These are phyloP conservation scores for Porites divaricata DNA, from an alignment of 92 coral and sea anemone genomes.

Conservation along the genomic window DNA sequence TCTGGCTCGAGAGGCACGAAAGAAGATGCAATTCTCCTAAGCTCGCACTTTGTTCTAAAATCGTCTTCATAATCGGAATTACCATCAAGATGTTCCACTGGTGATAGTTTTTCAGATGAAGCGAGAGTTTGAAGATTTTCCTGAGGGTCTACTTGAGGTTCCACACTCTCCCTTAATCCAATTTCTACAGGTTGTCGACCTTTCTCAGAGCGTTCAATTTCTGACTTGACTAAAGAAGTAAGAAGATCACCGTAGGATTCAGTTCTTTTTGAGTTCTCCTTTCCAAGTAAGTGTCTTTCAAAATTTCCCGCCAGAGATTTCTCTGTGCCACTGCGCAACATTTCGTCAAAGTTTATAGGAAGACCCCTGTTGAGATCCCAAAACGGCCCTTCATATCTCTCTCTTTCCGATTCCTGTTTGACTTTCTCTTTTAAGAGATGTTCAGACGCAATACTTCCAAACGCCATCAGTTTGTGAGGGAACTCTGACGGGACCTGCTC, in stretches of 20 bases:
- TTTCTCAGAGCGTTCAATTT: slow-evolving; percentile 16
- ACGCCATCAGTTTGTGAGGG: slow-evolving; percentile 11
- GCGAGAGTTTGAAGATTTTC: not conserved
- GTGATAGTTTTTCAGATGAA: slow-evolving; percentile 12
- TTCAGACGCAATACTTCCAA: slow-evolving; percentile 37
- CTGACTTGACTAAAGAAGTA: slow-evolving; percentile 32
- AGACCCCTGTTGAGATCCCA: slow-evolving; percentile 18
- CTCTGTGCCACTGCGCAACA: slow-evolving; percentile 6
- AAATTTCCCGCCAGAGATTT: not conserved
- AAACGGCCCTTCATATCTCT: slow-evolving; percentile 1
- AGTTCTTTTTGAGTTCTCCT: slow-evolving; percentile 10
- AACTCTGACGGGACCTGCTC: slow-evolving; percentile 19
- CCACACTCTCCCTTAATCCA: slow-evolving; percentile 7
- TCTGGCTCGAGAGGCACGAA: slow-evolving; percentile 59
- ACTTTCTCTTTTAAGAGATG: slow-evolving; percentile 20
- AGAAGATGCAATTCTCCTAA: slow-evolving; percentile 65
- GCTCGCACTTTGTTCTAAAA: slow-evolving; percentile 47
- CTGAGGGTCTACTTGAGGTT: slow-evolving; percentile 13
- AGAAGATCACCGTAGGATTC: slow-evolving; percentile 19
- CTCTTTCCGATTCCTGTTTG: slow-evolving; percentile 8
- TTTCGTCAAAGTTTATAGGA: slow-evolving; percentile 19
- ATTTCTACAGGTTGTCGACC: not conserved
- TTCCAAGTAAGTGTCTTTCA: not conserved
- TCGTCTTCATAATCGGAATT: slow-evolving; percentile 69
- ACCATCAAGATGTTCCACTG: slow-evolving; percentile 15